Percentiles rank a stretch among this genome's conserved stretches.
phyloP scores from a whole-genome alignment of 2,888 invertebrate genomes.

The Phyto melanocephala region DNA sequence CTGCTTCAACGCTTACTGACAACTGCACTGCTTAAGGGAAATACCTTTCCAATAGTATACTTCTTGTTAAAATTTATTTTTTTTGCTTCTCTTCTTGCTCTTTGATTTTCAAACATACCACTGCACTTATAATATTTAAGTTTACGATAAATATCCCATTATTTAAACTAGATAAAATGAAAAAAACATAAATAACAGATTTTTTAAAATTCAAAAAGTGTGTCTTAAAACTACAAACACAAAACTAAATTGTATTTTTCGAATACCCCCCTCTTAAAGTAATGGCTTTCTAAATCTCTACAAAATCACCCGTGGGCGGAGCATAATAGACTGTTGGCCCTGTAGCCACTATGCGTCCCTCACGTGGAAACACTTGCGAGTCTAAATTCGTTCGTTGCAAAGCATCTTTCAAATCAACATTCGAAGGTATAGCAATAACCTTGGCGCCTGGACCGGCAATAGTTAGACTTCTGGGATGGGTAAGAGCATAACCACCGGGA shows the following conservation, averaged over 20 bases:
- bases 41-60: too few relatives aligned
- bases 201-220: too few relatives aligned
- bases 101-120: background rate
- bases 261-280: background rate
- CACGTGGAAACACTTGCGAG: conserved; percentile 79
- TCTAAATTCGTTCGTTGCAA: conserved; percentile 72
- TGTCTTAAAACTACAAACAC: conserved; percentile 64
- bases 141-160: conserved; percentile 42
- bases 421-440: conserved; percentile 84
- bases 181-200: background rate
- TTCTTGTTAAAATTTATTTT: too few relatives aligned
- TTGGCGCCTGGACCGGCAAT: conserved; percentile 87
- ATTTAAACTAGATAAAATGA: conserved; percentile 2
- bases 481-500: conserved; percentile 87
- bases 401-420: conserved; percentile 81
- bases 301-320: conserved; percentile 70
- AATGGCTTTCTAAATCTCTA: conserved; percentile 55
- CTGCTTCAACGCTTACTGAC: too few relatives aligned
- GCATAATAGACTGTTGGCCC: conserved; percentile 87
- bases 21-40: too few relatives aligned
- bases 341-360: conserved; percentile 86
- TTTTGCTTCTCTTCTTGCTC: too few relatives aligned
- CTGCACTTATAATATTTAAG: background rate
- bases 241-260: too few relatives aligned
- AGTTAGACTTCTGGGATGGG: conserved; percentile 86